Conservation (phyloP, 2,113 vertebrate species). For the Eubucco bourcierii region DNA sequence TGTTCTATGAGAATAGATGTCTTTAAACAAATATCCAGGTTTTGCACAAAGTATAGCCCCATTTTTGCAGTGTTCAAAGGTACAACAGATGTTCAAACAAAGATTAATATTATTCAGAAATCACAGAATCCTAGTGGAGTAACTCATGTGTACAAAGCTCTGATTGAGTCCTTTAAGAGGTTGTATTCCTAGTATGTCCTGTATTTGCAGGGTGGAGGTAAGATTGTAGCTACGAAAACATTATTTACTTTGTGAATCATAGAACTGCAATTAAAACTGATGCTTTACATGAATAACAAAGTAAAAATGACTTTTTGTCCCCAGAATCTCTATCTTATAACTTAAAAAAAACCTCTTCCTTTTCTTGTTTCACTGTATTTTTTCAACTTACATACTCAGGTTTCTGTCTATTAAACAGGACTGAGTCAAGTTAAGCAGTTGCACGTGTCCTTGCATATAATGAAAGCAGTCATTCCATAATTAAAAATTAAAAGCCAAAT, state of each 20-base stretch:
- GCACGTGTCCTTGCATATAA: background rate
- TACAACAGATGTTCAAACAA: background rate
- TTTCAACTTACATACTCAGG: background rate
- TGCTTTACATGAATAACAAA: background rate
- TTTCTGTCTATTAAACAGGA: background rate
- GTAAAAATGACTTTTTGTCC: background rate
- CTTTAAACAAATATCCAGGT: background rate
- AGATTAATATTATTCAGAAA: background rate
- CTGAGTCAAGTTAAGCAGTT: background rate
- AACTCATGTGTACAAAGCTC: background rate
- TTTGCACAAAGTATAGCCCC: background rate
- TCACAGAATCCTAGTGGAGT: background rate
- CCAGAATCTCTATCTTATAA: background rate
- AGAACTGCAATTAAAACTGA: background rate
- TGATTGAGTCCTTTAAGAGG: background rate
- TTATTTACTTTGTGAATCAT: background rate
- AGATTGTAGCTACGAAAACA: background rate
- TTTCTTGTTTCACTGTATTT: background rate
- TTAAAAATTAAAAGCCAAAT: background rate
- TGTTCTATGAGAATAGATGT: background rate
- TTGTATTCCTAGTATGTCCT: background rate
- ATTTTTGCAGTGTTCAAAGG: background rate
- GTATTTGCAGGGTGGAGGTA: background rate
- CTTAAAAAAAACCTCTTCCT: background rate
- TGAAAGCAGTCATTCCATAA: background rate